A percentile compares a stretch with the other conserved stretches of the same genome.
Conservation (phyloP, 2,113 vertebrate genomes). For the Peromyscus californicus region DNA sequence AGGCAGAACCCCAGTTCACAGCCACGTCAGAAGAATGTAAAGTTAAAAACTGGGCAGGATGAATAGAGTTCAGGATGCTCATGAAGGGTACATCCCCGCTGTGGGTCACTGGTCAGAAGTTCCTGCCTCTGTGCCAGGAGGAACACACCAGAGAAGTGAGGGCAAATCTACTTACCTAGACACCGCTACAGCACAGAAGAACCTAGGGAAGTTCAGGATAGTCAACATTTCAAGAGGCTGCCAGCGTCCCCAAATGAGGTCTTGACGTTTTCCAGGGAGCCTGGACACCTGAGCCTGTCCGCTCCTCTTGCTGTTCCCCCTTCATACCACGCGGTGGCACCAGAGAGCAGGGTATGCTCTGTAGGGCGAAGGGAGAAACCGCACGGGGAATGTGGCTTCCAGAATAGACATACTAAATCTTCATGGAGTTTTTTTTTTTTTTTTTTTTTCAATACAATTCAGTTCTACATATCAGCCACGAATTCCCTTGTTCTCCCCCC, state of each 20-base stretch:
- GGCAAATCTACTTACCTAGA: background rate
- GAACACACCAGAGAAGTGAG: background rate
- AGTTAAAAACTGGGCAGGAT: background rate
- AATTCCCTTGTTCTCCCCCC: too few relatives aligned
- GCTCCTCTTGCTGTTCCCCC: background rate
- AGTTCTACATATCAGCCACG: too few relatives aligned
- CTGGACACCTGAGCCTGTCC: background rate
- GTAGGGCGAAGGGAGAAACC: background rate
- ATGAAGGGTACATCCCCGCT: background rate
- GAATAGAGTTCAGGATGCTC: background rate
- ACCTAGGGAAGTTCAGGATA: background rate
- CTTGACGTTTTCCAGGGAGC: background rate
- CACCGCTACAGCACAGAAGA: background rate
- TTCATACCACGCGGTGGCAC: background rate
- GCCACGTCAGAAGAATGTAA: background rate
- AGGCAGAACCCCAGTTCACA: background rate
- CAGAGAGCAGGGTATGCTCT: background rate
- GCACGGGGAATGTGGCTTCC: background rate
- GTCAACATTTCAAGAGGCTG: background rate
- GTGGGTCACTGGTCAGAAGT: background rate
- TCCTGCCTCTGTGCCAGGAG: background rate
- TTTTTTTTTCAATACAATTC: too few relatives aligned
- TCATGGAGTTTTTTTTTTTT: background rate
- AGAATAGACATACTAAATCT: background rate
- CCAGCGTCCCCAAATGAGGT: background rate